Evolutionary conservation across 2,888 invertebrate genomes (phyloP).

Genomic region (Pristionchus maxplancki): DNA sequence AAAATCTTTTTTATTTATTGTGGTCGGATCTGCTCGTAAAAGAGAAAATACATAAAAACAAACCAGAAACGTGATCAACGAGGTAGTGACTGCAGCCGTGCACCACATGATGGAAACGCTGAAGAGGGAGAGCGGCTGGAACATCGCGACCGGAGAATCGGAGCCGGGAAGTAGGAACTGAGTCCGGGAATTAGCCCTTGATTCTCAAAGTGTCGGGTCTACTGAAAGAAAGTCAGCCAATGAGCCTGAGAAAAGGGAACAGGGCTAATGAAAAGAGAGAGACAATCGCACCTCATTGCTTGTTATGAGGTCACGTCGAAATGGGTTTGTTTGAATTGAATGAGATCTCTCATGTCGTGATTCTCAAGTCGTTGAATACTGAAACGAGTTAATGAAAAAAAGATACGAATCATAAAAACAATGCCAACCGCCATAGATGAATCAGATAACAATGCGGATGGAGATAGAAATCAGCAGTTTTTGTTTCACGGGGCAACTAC

Average conservation of each 20-base stretch:
- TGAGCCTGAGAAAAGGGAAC: background rate
- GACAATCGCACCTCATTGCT: background rate
- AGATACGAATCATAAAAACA: no score
- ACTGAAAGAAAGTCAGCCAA: background rate
- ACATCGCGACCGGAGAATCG: background rate
- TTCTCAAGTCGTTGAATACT: no score
- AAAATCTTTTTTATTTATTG: no score
- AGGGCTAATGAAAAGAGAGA: background rate
- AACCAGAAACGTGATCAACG: conserved; percentile 17
- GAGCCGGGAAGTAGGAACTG: background rate
- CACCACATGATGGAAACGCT: conserved; percentile 14
- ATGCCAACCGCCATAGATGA: no score
- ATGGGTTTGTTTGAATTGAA: background rate
- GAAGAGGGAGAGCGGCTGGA: conserved; percentile 35
- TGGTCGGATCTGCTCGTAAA: no score
- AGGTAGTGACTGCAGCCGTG: background rate
- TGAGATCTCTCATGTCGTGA: no score
- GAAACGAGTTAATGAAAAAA: background rate
- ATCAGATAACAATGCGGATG: no score
- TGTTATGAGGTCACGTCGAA: background rate
- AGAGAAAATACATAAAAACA: no score
- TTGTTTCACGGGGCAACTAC: no score
- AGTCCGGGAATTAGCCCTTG: background rate
- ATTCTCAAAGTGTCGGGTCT: no score
- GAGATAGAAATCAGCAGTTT: no score